These are phyloP conservation scores for Agonopterix heracliana DNA, from an alignment of 2,888 invertebrate species.

Conservation along the genomic window DNA sequence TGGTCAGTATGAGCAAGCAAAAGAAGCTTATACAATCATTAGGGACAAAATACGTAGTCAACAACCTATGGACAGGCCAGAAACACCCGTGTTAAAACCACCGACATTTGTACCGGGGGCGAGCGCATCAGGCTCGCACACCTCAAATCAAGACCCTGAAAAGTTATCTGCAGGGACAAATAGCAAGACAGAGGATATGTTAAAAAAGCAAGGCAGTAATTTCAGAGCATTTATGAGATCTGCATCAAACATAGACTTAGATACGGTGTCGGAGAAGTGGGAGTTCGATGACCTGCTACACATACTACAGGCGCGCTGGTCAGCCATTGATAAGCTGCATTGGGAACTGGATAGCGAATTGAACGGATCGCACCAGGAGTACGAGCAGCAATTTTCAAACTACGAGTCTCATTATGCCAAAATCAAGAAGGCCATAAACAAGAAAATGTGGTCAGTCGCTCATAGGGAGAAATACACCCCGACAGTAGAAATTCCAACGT, in stretches of 20 bases:
- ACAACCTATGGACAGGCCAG: no score
- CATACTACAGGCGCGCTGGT: constrained; percentile 10
- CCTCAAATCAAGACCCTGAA: no score
- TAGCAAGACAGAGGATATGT: constrained; percentile 7
- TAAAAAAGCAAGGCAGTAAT: constrained; percentile 9
- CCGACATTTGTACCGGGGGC: no score
- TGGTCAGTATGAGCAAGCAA: no score
- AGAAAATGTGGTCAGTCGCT: not conserved
- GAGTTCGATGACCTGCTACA: constrained; percentile 9
- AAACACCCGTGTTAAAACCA: no score
- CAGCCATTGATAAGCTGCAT: constrained; percentile 9
- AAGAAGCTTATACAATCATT: no score
- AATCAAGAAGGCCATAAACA: constrained; percentile 5
- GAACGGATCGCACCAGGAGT: constrained; percentile 1
- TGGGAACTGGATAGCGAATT: constrained; percentile 13
- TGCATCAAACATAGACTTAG: not conserved
- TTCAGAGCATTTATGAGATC: constrained; percentile 7
- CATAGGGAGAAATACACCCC: constrained; percentile 7
- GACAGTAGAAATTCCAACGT: no score
- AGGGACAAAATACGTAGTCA: no score
- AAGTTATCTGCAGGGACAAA: constrained; percentile 1
- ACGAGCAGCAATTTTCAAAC: constrained; percentile 3
- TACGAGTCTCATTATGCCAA: constrained; percentile 4
- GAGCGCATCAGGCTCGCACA: no score
- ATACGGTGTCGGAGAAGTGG: constrained; percentile 3